These are phyloP conservation scores for Anisognathus igniventris DNA, from an alignment of 2,797 vertebrate genomes.

Conservation along the genomic window DNA sequence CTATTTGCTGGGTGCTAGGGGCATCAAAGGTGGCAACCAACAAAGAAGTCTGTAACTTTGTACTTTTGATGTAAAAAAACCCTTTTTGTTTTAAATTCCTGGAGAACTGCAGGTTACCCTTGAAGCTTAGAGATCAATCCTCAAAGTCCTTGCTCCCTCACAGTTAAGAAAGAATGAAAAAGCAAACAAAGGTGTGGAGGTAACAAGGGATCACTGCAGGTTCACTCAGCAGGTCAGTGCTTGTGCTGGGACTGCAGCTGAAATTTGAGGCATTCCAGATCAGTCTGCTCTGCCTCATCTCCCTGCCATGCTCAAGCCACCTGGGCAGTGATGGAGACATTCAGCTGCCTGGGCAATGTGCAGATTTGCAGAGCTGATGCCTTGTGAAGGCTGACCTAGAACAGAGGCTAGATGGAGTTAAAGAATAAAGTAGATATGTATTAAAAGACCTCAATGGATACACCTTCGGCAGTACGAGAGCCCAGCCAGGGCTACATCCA, in stretches of 20 bases:
- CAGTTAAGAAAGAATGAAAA: background rate
- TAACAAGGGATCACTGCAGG: background rate
- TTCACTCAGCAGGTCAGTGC: background rate
- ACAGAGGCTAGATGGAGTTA: background rate
- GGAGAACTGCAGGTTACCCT: background rate
- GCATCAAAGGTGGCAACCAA: background rate
- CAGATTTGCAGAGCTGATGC: background rate
- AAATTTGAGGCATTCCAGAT: background rate
- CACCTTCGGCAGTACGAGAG: background rate
- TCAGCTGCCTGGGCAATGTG: background rate
- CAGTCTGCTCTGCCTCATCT: background rate
- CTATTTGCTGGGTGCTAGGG: background rate
- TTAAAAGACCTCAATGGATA: background rate
- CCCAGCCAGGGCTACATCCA: background rate
- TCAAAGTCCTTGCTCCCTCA: background rate
- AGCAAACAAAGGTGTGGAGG: background rate
- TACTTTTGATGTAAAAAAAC: background rate
- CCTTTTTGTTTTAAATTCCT: background rate
- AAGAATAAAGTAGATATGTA: background rate
- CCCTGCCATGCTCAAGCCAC: background rate
- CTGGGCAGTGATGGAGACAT: background rate
- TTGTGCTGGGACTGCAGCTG: background rate
- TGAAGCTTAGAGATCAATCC: background rate
- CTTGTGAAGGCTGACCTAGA: background rate
- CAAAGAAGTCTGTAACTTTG: background rate